Evolutionary conservation across 2,888 invertebrate species (phyloP).

Genomic region (Cecidostiba fungosa): DNA sequence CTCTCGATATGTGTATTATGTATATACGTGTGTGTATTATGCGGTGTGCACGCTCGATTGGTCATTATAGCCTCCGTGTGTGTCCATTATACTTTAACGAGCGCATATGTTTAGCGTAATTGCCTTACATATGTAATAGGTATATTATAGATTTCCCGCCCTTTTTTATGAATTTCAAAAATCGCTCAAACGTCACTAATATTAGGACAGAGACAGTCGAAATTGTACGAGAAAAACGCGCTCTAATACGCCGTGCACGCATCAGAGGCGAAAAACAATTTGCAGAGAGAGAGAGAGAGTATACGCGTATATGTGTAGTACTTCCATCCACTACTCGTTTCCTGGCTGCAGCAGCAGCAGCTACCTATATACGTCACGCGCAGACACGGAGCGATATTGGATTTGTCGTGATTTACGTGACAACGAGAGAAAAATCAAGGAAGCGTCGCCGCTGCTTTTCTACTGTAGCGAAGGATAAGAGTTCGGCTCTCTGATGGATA

Average conservation of each 20-base stretch:
- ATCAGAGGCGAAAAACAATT: neutral
- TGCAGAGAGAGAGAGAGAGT: neutral
- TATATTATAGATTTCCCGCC: neutral
- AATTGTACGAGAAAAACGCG: neutral
- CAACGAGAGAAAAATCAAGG: conserved; percentile 15
- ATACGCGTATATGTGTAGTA: neutral
- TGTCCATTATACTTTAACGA: neutral
- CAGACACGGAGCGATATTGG: conserved; percentile 24
- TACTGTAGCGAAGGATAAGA: too few relatives aligned
- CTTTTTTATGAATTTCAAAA: too few relatives aligned
- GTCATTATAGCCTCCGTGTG: neutral
- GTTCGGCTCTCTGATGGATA: too few relatives aligned
- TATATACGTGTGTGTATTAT: neutral
- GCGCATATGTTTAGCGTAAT: neutral
- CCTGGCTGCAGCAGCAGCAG: neutral
- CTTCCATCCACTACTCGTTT: neutral
- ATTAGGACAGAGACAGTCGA: neutral
- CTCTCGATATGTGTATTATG: neutral
- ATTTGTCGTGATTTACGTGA: conserved; percentile 43
- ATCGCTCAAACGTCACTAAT: neutral
- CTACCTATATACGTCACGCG: neutral
- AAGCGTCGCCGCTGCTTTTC: neutral
- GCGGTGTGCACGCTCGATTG: neutral
- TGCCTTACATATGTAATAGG: neutral
- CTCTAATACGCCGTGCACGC: too few relatives aligned